These are phyloP conservation scores for Rotaria sp. DNA, from an alignment of 2,888 invertebrate genomes.

Conservation along the genomic window DNA sequence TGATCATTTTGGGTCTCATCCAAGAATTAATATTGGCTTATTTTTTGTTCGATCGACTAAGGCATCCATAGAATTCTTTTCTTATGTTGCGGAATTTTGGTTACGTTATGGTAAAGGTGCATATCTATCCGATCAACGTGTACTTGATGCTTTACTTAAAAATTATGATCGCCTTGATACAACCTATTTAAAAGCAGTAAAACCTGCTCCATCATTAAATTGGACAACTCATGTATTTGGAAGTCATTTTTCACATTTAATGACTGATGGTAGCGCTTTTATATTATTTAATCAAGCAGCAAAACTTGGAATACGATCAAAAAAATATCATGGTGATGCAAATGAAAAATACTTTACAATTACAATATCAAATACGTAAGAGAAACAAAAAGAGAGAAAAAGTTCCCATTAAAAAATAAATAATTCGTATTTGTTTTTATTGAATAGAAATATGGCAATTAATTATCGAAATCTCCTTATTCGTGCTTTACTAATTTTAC, in stretches of 20 bases:
- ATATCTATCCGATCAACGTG: not conserved
- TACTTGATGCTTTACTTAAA: not conserved
- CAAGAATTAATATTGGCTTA: not conserved
- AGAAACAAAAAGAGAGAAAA: not conserved
- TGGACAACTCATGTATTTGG: not conserved
- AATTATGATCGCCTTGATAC: not conserved
- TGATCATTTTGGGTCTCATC: slow-evolving; percentile 6
- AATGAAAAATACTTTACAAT: not conserved
- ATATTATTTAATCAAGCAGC: not conserved
- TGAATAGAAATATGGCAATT: not conserved
- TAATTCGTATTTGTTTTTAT: not conserved
- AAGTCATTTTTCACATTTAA: not conserved
- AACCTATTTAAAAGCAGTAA: not conserved
- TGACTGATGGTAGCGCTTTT: not conserved
- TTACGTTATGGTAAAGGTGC: not conserved
- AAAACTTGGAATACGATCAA: not conserved
- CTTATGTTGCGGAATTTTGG: not conserved
- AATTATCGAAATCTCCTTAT: not conserved
- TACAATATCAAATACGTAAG: not conserved
- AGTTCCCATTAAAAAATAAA: not conserved
- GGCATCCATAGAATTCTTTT: not conserved
- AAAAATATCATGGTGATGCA: not conserved
- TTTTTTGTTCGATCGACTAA: not conserved
- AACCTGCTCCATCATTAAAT: not conserved
- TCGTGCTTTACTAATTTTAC: not conserved